Base-by-base conservation (phyloP, 2,797 vertebrate genomes). In the Sebastolobus altivelis region DNA sequence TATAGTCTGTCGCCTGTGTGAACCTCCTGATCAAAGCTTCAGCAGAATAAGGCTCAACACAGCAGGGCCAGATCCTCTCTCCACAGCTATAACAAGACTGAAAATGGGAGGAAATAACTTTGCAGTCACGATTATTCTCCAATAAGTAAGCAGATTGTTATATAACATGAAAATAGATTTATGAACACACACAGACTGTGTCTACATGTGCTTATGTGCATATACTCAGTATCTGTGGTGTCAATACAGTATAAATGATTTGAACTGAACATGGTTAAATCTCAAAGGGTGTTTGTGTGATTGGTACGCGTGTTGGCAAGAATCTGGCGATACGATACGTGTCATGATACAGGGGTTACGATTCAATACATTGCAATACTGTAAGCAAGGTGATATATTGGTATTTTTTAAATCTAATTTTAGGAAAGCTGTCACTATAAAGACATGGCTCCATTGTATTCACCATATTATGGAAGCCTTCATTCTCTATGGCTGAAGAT, bases 1-100 rank as follows among this genome's bases (percentile, higher is more conserved):
- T 78, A 65, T 56, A 72, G 83, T 83, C 82, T 90, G 88, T 88
- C 43, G 83, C 85, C 73, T 80, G 71, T 88, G 77, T 85, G 79
- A 82, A 84, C 84, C 74, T 81, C 77, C 85, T 89, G 91, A 95
- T 94, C 93, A 94, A 94, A 95, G 92, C 87, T 73, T 77, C 71
- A 79, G 89, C 84, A 87, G 83, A 91, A 88, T 84, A 89, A 90
- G 81, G 82, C 84, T 90, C 87, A 79, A 81, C 80, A 29, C 85
- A 73, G 82, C 88, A 59, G 83, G 88, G 77, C 71, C 40, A 66
- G 79, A 84, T 84, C 74, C 71, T 80, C 67, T 72, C 74, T 75
- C 38, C 82, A 73, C 82, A 71, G 59, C 70, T 70, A 31, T 63
- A 79, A 84, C 75, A 81, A 89, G 78, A 58, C 65, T 56, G 68